Evolutionary conservation across 2,797 vertebrate genomes (phyloP).

Genomic region (Masticophis lateralis): DNA sequence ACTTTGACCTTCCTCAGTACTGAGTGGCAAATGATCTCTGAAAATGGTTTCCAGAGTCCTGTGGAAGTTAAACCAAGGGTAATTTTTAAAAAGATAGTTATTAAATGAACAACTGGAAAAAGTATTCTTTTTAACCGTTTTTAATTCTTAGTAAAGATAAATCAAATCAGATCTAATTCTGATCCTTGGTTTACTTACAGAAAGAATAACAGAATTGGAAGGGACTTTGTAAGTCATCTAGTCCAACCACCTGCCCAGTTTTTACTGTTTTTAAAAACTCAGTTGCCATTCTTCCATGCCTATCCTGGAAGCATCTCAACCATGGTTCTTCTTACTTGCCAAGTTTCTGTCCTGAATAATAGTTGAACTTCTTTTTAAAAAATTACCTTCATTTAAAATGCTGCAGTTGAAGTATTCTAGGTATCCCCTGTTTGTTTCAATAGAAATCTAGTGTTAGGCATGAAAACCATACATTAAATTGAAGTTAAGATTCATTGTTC

Average conservation of each 20-base stretch:
- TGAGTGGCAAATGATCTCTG: not conserved
- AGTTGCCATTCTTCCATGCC: not conserved
- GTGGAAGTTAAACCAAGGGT: not conserved
- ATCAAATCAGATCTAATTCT: not conserved
- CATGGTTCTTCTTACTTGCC: not conserved
- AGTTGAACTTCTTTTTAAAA: slow-evolving; percentile 14
- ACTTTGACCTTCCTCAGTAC: not conserved
- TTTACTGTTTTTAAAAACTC: not conserved
- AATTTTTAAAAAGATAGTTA: not conserved
- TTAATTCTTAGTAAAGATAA: not conserved
- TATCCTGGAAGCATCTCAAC: not conserved
- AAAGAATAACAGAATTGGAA: too few species aligned
- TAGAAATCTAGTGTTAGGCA: not conserved
- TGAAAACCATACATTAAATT: too few species aligned
- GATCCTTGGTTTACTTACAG: not conserved
- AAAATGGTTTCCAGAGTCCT: not conserved
- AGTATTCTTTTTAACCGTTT: not conserved
- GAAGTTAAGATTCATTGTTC: not conserved
- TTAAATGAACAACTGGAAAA: not conserved
- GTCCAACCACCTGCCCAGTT: too few species aligned
- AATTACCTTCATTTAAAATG: not conserved
- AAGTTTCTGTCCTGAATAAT: not conserved
- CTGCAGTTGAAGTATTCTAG: slow-evolving; percentile 14
- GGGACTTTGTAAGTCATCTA: too few species aligned
- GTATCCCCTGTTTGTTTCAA: slow-evolving; percentile 9